Conservation (phyloP, 2,797 vertebrate genomes). For the Gallinago stenura region DNA sequence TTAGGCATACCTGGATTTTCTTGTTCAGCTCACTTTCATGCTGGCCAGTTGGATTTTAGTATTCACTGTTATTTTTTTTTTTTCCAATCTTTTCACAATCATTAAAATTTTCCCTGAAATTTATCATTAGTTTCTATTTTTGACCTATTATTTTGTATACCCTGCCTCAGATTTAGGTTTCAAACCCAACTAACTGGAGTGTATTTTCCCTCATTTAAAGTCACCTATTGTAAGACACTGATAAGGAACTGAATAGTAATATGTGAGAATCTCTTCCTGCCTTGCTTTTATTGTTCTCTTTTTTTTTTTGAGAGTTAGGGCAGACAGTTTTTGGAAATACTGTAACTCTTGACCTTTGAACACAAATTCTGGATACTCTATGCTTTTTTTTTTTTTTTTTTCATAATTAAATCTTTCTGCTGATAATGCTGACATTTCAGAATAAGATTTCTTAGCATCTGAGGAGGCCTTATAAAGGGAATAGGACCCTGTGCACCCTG, state of each 20-base stretch:
- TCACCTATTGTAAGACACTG: not conserved
- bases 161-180: not conserved
- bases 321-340: not conserved
- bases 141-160: not conserved
- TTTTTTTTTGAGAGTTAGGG: not conserved
- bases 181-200: not conserved
- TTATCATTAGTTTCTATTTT: not conserved
- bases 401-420: slow-evolving; percentile 4
- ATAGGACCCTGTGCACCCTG: not conserved
- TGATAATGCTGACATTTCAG: slow-evolving; percentile 43
- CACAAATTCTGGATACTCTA: not conserved
- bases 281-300: not conserved
- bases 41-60: not conserved
- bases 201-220: not conserved
- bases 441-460: slow-evolving; percentile 8
- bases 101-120: not conserved
- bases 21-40: not conserved
- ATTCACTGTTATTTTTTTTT: not conserved
- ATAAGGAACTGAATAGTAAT: not conserved
- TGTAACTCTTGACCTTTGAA: not conserved
- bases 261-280: not conserved
- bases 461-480: not conserved
- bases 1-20: not conserved
- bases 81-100: not conserved
- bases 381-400: not conserved